Base-by-base conservation (phyloP, 2,797 vertebrate genomes). In the Eptatretus atami region DNA sequence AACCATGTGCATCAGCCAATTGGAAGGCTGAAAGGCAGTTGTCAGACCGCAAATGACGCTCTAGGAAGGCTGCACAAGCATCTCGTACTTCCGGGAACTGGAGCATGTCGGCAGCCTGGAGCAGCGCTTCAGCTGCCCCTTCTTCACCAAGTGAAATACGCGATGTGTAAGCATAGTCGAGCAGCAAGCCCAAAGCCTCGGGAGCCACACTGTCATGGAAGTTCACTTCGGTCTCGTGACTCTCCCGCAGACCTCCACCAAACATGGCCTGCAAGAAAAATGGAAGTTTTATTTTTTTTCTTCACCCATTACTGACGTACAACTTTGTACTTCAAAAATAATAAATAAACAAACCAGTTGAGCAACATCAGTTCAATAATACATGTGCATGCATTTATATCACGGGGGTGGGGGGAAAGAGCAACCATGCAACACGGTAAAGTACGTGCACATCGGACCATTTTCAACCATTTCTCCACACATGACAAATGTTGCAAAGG, bases 1-100 rank as follows among this genome's bases (percentile, higher is more conserved):
- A 61, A n/a, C 57, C 57, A 11, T 61, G 57, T 61, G 57, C 57
- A 61, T 61, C 57, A n/a, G 57, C 57, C 57, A 61, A 61, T n/a
- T n/a, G n/a, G 57, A 61, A 25, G 10, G 25, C 57, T 12, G 57
- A n/a, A n/a, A 61, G 57, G 57, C 57, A 61, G 57, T 61, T 61
- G 57, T 61, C 57, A 61, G 57, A 25, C n/a, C 57, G n/a, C 57
- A 61, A 25, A n/a, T 24, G 57, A 25, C 57, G 57, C 25, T 61
- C 57, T 8, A 61, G 57, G 25, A 61, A 61, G 57, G n/a, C 57
- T 10, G 57, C 57, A 25, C 57, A 61, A 25, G 57, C 57, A 12
- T 61, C 57, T n/a, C 57, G 57, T 12, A 61, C 57, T 24, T 61
- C 57, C n/a, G 57, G 57, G 25, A 61, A 61, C 10, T 61, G 57